phyloP scores from a whole-genome alignment of 2,797 vertebrate species.

The Gymnoscopelus braueri region DNA sequence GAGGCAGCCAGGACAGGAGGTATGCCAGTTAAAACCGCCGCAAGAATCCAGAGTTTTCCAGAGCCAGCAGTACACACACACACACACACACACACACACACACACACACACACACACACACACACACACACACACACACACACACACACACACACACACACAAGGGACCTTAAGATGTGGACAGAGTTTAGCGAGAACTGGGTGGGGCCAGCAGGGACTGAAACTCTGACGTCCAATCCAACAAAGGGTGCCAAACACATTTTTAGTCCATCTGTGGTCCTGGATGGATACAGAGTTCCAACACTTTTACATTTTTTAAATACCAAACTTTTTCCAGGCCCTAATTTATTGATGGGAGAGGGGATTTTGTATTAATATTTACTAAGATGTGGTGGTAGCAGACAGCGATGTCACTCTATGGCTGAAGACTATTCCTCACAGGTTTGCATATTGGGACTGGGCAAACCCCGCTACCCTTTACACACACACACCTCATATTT shows the following conservation, averaged over 20 bases:
- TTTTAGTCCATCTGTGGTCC: too few species aligned
- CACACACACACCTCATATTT: too few species aligned
- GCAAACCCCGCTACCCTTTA: too few species aligned
- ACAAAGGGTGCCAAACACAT: not conserved
- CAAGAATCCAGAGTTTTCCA: slow-evolving; percentile 71
- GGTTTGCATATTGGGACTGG: too few species aligned
- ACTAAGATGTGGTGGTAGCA: too few species aligned
- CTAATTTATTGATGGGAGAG: not conserved
- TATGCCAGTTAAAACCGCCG: slow-evolving; percentile 73
- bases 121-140: too few species aligned
- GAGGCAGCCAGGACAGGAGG: slow-evolving; percentile 24
- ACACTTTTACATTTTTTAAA: slow-evolving; percentile 35
- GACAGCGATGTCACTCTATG: too few species aligned
- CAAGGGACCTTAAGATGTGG: slow-evolving; percentile 19
- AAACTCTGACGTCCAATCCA: slow-evolving; percentile 24
- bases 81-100: not conserved
- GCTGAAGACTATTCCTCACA: too few species aligned
- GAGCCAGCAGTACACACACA: not conserved
- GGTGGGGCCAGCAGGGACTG: slow-evolving; percentile 48
- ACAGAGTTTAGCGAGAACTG: slow-evolving; percentile 31
- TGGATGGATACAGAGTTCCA: slow-evolving; percentile 1
- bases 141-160: too few species aligned
- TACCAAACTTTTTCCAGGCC: slow-evolving; percentile 33
- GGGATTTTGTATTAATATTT: too few species aligned
- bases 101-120: too few species aligned